Conservation (phyloP, 2,113 vertebrate genomes). For the Vulpes vulpes region DNA sequence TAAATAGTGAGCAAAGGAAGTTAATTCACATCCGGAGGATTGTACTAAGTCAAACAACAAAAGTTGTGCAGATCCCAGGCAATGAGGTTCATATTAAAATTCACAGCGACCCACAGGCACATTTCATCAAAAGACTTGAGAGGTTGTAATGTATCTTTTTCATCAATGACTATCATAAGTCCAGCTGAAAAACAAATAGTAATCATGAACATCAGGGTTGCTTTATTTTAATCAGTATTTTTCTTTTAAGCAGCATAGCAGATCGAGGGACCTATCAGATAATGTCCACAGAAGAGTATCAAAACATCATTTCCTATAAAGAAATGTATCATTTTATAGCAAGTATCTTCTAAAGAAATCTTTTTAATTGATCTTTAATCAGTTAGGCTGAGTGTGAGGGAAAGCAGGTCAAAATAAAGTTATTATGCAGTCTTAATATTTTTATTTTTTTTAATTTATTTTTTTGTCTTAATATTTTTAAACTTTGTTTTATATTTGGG, state of each 20-base stretch:
- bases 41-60: constrained; percentile 67
- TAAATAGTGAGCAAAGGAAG: constrained; percentile 65
- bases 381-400: background rate
- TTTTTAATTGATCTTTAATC: constrained; percentile 45
- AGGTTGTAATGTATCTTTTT: constrained; percentile 36
- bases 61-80: constrained; percentile 29
- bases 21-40: constrained; percentile 55
- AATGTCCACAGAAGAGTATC: background rate
- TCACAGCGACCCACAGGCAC: constrained; percentile 33
- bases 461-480: background rate
- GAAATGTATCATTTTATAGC: constrained; percentile 34
- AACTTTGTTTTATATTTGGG: constrained; percentile 3
- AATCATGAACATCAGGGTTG: background rate
- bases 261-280: background rate
- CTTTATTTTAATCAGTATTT: background rate
- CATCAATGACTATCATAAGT: background rate
- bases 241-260: constrained; percentile 33
- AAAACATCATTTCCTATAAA: constrained; percentile 19
- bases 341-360: background rate
- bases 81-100: constrained; percentile 60
- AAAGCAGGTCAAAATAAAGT: constrained; percentile 25
- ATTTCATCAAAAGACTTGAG: constrained; percentile 51
- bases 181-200: background rate
- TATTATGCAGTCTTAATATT: background rate
- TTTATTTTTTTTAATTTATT: background rate